phyloP scores from a whole-genome alignment of 2,113 vertebrate genomes.

The Carettochelys insculpta region DNA sequence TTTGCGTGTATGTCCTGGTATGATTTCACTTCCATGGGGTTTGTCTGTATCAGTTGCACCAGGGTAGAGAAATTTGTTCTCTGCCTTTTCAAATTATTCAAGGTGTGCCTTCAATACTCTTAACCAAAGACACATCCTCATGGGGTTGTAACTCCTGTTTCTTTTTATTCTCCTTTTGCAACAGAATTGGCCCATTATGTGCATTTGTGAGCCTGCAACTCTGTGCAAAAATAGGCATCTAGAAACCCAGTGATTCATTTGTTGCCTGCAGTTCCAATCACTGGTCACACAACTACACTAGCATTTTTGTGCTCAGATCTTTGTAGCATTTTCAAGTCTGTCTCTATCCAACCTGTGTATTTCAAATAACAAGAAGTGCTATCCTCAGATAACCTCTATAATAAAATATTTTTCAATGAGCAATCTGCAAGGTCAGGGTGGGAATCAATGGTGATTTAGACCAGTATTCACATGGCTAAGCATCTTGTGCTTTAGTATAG shows the following conservation, averaged over 20 bases:
- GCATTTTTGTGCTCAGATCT: accelerated
- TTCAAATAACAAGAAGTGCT: not conserved
- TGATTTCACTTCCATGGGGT: conserved; percentile 21
- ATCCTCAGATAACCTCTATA: not conserved
- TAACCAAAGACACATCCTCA: not conserved
- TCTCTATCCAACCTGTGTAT: accelerated
- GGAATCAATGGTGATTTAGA: not conserved
- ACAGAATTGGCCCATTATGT: not conserved
- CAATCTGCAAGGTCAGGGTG: not conserved
- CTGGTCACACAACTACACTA: accelerated
- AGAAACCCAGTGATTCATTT: not conserved
- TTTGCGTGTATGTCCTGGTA: conserved; percentile 8
- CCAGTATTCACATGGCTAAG: not conserved
- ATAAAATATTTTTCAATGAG: not conserved
- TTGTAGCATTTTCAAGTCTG: not conserved
- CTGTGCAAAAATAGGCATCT: not conserved
- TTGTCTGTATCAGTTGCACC: not conserved
- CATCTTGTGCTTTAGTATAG: accelerated
- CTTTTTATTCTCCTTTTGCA: not conserved
- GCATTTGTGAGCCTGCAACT: not conserved
- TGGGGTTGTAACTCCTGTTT: not conserved
- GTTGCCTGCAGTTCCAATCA: not conserved
- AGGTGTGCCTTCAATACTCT: not conserved
- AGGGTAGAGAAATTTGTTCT: not conserved
- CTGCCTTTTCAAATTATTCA: not conserved